phyloP scores from a whole-genome alignment of 2,113 vertebrate genomes.

The Prunella himalayana region DNA sequence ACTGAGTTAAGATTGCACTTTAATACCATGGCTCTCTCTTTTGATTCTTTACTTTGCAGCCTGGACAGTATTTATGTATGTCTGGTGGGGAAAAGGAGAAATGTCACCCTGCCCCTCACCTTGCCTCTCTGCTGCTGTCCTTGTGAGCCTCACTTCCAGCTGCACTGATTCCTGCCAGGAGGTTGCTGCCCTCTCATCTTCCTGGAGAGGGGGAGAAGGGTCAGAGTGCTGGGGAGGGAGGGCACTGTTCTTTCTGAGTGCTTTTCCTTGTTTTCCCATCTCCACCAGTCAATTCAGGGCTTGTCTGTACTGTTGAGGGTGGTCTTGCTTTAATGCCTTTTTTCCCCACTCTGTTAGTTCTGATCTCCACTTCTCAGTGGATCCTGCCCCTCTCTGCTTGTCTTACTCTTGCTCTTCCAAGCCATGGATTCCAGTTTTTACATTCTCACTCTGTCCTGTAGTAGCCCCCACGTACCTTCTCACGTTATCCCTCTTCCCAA shows the following conservation, averaged over 20 bases:
- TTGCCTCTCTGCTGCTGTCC: too few species aligned
- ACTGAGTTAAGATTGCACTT: background rate
- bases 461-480: background rate
- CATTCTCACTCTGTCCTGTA: background rate
- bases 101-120: background rate
- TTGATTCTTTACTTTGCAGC: background rate
- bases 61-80: background rate
- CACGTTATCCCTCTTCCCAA: background rate
- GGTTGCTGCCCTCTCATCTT: background rate
- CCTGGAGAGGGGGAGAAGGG: background rate
- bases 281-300: background rate
- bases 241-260: background rate
- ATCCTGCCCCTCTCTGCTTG: background rate
- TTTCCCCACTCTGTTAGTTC: background rate
- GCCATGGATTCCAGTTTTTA: background rate
- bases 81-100: background rate
- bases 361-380: background rate
- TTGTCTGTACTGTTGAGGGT: background rate
- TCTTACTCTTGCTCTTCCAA: background rate
- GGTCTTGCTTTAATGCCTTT: background rate
- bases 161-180: background rate
- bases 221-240: background rate
- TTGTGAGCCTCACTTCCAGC: background rate
- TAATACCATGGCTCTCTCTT: background rate
- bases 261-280: background rate